phyloP scores from a whole-genome alignment of 2,113 vertebrate species.

The Centropus bengalensis region DNA sequence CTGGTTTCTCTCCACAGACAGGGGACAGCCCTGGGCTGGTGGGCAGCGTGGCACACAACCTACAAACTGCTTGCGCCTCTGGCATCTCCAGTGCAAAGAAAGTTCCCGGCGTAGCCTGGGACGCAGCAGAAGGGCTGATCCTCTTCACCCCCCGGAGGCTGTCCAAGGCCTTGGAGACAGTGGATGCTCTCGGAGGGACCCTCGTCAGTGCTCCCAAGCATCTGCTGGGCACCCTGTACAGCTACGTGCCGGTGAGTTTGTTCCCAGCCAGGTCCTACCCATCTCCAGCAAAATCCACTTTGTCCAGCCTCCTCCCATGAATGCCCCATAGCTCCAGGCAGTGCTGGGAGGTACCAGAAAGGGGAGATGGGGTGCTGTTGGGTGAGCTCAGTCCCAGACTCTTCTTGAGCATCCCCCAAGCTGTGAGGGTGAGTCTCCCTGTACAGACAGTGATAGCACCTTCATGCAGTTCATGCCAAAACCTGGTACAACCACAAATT shows the following conservation, averaged over 20 bases:
- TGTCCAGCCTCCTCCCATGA: neutral
- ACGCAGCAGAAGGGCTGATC: conserved; percentile 60
- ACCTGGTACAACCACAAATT: neutral
- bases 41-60: conserved; percentile 62
- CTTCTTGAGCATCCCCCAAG: neutral
- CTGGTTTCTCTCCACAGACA: conserved; percentile 39
- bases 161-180: conserved; percentile 61
- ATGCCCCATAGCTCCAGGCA: neutral
- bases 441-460: neutral
- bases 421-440: fast-evolving
- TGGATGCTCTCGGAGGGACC: conserved; percentile 63
- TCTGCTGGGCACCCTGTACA: conserved; percentile 69
- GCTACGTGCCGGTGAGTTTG: conserved; percentile 76
- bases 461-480: neutral
- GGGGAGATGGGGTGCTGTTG: neutral
- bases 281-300: neutral
- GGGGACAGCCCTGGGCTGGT: conserved; percentile 25
- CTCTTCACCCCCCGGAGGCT: conserved; percentile 42
- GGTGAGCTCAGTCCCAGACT: neutral
- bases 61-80: conserved; percentile 59
- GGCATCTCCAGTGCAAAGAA: conserved; percentile 68
- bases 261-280: neutral
- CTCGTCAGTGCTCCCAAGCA: conserved; percentile 66
- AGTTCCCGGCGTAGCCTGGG: conserved; percentile 56
- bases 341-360: neutral